A percentile compares a stretch with the other conserved stretches of the same genome.
Evolutionary conservation across 2,797 vertebrate genomes (phyloP).

Genomic region (Sebastes reedi): DNA sequence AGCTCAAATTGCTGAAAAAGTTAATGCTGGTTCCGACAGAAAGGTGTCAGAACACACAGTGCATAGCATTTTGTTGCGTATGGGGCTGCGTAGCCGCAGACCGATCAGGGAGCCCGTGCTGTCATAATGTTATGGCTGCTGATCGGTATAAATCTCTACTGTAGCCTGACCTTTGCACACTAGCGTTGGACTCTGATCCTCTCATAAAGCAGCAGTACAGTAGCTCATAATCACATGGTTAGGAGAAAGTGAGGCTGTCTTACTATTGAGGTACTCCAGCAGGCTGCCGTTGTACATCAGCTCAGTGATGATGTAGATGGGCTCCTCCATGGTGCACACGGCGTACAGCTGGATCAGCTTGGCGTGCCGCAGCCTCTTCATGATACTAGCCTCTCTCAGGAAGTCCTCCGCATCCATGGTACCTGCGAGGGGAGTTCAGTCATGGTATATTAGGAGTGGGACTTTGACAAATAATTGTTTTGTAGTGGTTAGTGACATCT

Average conservation of each 20-base stretch:
- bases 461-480: neutral
- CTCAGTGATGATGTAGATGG: constrained; percentile 98
- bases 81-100: too few species aligned
- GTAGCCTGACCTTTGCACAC: neutral
- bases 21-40: too few species aligned
- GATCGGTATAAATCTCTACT: neutral
- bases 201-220: neutral
- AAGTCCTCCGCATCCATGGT: constrained; percentile 93
- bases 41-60: too few species aligned
- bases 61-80: accelerated
- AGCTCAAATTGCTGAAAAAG: too few species aligned
- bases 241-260: constrained; percentile 49
- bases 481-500: neutral
- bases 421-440: constrained; percentile 70
- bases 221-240: neutral
- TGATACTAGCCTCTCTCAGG: constrained; percentile 93
- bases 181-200: constrained; percentile 2
- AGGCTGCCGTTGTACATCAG: constrained; percentile 96
- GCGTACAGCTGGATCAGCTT: constrained; percentile 98
- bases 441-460: neutral
- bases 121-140: too few species aligned
- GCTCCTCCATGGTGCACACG: constrained; percentile 93
- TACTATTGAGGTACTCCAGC: constrained; percentile 93
- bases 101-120: accelerated
- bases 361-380: constrained; percentile 93